Conservation (phyloP, 2,888 invertebrate genomes). For the Dolichomitus sp. region DNA sequence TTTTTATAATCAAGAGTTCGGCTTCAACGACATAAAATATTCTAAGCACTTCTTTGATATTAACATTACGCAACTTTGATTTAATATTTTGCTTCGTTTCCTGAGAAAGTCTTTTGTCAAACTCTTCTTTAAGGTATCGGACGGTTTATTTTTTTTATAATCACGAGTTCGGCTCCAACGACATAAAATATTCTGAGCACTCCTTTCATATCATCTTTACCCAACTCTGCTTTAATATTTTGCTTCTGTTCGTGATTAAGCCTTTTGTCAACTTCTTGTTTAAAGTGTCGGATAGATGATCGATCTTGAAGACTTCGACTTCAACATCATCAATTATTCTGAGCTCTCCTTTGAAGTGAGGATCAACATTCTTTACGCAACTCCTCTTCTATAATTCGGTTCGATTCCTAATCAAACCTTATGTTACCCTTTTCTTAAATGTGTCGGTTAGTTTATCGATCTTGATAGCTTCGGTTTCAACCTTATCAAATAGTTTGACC, state of each 20-base stretch:
- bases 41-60: no score
- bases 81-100: not conserved
- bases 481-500: slow-evolving; percentile 21
- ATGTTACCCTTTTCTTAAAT: not conserved
- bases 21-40: no score
- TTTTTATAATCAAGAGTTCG: no score
- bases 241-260: not conserved
- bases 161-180: no score
- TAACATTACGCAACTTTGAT: no score
- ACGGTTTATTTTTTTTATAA: not conserved
- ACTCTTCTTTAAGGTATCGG: not conserved
- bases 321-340: slow-evolving; percentile 19
- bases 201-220: no score
- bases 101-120: not conserved
- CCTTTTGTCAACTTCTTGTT: not conserved
- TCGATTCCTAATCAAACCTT: not conserved
- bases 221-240: not conserved
- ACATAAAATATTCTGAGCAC: no score
- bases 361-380: not conserved
- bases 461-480: slow-evolving; percentile 3
- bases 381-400: no score
- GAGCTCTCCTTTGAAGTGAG: not conserved
- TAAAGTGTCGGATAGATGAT: not conserved
- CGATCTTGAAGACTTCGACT: slow-evolving; percentile 12
- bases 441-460: not conserved